Percentiles rank a stretch among this genome's conserved stretches.
phyloP scores from a whole-genome alignment of 2,888 invertebrate species.

The Gari tellinella region DNA sequence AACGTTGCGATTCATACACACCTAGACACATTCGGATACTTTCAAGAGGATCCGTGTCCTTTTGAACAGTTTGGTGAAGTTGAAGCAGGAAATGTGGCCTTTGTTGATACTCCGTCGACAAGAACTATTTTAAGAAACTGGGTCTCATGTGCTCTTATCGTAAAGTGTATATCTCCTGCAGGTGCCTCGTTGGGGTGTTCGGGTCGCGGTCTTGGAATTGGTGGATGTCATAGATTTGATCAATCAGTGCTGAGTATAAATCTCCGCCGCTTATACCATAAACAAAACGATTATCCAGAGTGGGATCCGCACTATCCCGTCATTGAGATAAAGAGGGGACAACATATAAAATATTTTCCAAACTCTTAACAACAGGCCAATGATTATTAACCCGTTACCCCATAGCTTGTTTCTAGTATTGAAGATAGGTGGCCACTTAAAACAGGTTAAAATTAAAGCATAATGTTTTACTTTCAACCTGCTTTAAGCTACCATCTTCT shows the following conservation, averaged over 20 bases:
- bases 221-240: slow-evolving; percentile 31
- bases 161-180: slow-evolving; percentile 19
- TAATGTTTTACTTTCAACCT: no score
- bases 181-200: background rate
- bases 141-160: slow-evolving; percentile 20
- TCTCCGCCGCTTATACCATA: slow-evolving; percentile 27
- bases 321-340: slow-evolving; percentile 9
- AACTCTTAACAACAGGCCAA: no score
- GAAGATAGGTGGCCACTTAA: no score
- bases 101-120: slow-evolving; percentile 6
- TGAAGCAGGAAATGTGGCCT: slow-evolving; percentile 20
- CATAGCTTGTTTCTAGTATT: no score
- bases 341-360: slow-evolving; percentile 8
- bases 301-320: slow-evolving; percentile 14
- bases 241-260: slow-evolving; percentile 30
- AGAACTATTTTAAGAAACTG: slow-evolving; percentile 13
- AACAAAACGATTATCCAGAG: slow-evolving; percentile 33
- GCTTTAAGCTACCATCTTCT: no score
- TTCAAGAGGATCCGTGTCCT: slow-evolving; percentile 25
- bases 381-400: no score
- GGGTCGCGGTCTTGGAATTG: background rate
- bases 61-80: slow-evolving; percentile 18
- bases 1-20: slow-evolving; percentile 21
- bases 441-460: no score
- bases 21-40: slow-evolving; percentile 17